A percentile compares a stretch with the other conserved stretches of the same genome.
These are phyloP conservation scores for Eulemur rubriventer DNA, from an alignment of 2,797 vertebrate species.

Conservation along the genomic window DNA sequence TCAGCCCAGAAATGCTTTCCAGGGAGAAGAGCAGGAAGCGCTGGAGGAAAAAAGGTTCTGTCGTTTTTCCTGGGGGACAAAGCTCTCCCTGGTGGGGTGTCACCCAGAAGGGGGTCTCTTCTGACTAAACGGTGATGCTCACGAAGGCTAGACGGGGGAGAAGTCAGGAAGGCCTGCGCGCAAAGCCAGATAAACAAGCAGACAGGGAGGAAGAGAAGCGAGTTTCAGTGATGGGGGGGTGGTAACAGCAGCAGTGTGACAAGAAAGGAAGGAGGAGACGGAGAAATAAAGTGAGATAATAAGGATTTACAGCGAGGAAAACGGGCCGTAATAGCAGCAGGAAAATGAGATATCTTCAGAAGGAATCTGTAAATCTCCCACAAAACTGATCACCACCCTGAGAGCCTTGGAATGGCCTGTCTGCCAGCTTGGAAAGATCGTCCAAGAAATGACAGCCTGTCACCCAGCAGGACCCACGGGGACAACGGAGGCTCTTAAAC, in stretches of 20 bases:
- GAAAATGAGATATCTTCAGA: slow-evolving; percentile 59
- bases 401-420: slow-evolving; percentile 51
- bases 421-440: slow-evolving; percentile 33
- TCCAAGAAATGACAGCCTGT: slow-evolving; percentile 64
- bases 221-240: not conserved
- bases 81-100: slow-evolving; percentile 37
- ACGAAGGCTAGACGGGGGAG: not conserved
- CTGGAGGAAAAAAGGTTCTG: slow-evolving; percentile 52
- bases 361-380: slow-evolving; percentile 66
- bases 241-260: not conserved
- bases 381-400: slow-evolving; percentile 54
- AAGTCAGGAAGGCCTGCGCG: slow-evolving; percentile 16
- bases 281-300: slow-evolving; percentile 58
- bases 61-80: slow-evolving; percentile 59
- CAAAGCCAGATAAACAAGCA: slow-evolving; percentile 31
- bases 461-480: slow-evolving; percentile 24
- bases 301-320: slow-evolving; percentile 59
- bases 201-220: not conserved
- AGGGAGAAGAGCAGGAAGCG: slow-evolving; percentile 59
- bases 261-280: not conserved
- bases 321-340: slow-evolving; percentile 5
- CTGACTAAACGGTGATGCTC: slow-evolving; percentile 42
- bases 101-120: slow-evolving; percentile 61
- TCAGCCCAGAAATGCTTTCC: slow-evolving; percentile 74
- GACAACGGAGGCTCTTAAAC: not conserved